Base-by-base conservation (phyloP, 2,113 vertebrate species). In the Cynoglossus semilaevis region DNA sequence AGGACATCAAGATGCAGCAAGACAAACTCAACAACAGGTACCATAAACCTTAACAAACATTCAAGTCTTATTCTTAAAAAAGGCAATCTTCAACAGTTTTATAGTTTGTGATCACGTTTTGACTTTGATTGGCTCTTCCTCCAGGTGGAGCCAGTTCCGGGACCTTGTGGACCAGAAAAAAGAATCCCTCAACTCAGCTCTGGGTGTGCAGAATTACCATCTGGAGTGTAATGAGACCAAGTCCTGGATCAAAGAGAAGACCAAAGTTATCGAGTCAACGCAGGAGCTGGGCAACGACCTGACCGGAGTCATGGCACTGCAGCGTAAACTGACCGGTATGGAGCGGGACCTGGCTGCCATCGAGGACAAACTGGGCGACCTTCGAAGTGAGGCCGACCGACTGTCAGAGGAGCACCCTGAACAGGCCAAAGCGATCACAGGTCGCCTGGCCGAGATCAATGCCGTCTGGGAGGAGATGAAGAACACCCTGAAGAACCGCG, bases 221-320 rank as follows among this genome's bases (percentile, higher is more conserved):
- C 94, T 98, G 0, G 96, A 98, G 72, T 98, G 96, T 81, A 98
- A 98, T 1, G 96, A 98, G 88, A 98, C 96, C 77, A 98, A 97
- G 73, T 96, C 96, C 22, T 98, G 96, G 96, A 98, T 98, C 80
- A 93, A 93, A 40, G 96, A 98, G 81, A 98, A 98, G 89, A 98
- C 96, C 88, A 98, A 98, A 87, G 95, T 98, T 42, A 98, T 98
- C 0, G 96, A 98, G 83, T 98, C 96, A 45, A 98, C 96, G 0
- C 96, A 98, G 70, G 96, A 98, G 67, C 90, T 98, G 82, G 95
- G 96, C 56, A 98, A 98, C 0, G 96, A 98, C 77, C 91, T 98
- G 46, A 94, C 95, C 0, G 96, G 96, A 0, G 96, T 98, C 58
- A 97, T 97, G 94, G 95, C 96, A 11, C 88, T 98, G 76, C 96